These are phyloP conservation scores for Drosophila fuyamai DNA, from an alignment of 1,140 invertebrate genomes.

Conservation along the genomic window DNA sequence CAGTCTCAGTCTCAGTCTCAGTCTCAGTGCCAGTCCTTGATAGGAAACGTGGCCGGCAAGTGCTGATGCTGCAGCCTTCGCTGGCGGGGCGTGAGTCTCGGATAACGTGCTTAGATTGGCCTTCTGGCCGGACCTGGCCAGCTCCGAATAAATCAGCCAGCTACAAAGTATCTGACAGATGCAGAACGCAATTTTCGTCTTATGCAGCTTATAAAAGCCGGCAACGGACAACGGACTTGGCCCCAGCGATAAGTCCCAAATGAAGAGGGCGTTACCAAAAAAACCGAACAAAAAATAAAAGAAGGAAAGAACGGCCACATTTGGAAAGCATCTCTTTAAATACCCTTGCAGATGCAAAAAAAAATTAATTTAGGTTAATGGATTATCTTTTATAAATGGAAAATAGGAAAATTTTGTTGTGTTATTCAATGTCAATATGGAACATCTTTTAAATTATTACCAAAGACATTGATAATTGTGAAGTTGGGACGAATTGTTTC, in stretches of 20 bases:
- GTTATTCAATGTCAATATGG: too few relatives aligned
- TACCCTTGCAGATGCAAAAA: neutral
- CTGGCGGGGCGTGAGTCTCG: conserved; percentile 63
- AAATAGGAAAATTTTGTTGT: too few relatives aligned
- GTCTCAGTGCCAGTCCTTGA: conserved; percentile 43
- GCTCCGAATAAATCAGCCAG: conserved; percentile 61
- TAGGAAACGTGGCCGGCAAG: conserved; percentile 65
- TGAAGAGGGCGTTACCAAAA: conserved; percentile 67
- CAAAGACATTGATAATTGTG: too few relatives aligned
- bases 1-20: neutral
- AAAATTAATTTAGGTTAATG: too few relatives aligned
- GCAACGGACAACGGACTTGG: conserved; percentile 27
- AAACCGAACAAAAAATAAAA: conserved; percentile 30
- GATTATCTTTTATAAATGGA: too few relatives aligned
- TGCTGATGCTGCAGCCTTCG: conserved; percentile 41
- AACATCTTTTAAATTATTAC: too few relatives aligned
- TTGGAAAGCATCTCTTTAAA: neutral
- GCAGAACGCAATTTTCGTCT: conserved; percentile 76
- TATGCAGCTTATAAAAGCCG: conserved; percentile 64
- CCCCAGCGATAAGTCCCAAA: conserved; percentile 63
- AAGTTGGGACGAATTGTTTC: too few relatives aligned
- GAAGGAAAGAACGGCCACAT: neutral
- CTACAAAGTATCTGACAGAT: conserved; percentile 75
- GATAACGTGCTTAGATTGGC: conserved; percentile 77
- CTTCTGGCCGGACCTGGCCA: conserved; percentile 33